Base-by-base conservation (phyloP, 2,888 invertebrate genomes). In the Tanytarsus gracilentus region DNA sequence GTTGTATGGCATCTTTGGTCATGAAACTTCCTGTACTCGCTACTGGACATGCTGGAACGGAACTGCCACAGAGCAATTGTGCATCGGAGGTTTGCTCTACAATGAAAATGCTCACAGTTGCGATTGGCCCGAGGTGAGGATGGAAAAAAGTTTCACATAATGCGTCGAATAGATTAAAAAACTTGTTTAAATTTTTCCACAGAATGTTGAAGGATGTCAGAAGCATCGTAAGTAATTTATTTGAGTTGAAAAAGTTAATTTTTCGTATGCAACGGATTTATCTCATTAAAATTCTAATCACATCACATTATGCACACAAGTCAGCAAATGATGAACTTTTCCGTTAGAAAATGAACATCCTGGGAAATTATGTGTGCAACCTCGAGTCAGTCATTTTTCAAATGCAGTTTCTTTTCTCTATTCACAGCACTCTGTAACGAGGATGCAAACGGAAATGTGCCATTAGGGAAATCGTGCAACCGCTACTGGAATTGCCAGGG, bases 1-100 rank as follows among this genome's bases (percentile, higher is more conserved):
- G 91, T 75, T 91, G 66, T 93, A 91, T 74, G 93, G 93, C 50
- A 92, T 93, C 70, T 92, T 92, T 75, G 92, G 92, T 0, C 93
- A 93, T 73, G 92, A 92, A 77, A 92, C 91, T 1, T 91, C 90
- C 1, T 93, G 93, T 76, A 93, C 92, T 4, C 78, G 92, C 52
- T 93, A 92, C 72, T 93, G 92, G 92, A 92, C 92, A 0, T 93
- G 93, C 72, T 93, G 92, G 93, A 93, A 93, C 73, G 92, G 92
- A 14, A 93, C 93, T 0, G 87, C 91, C 9, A 91, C 90, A 0
- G 92, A 93, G 69, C 92, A 93, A 72, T 82, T 91, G 58, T 93
- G 93, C 74, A 92, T 92, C 68, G 92, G 92, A 23, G 92, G 92
- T 1, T 80, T 93, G 49, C 78, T 93, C 25, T 93, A 92, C 79